phyloP scores from a whole-genome alignment of 2,888 invertebrate genomes.

The Deilephila elpenor region DNA sequence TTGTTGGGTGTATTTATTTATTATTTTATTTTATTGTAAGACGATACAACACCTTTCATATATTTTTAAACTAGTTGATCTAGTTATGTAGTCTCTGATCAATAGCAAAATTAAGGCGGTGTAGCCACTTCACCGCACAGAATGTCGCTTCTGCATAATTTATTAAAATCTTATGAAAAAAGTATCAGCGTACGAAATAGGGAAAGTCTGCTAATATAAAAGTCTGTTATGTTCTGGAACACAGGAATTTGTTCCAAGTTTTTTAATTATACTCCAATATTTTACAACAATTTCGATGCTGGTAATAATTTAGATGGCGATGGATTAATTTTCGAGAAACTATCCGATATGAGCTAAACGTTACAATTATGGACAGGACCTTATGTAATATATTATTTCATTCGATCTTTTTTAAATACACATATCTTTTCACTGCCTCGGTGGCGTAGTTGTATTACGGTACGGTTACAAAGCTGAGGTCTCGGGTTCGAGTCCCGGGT shows the following conservation, averaged over 20 bases:
- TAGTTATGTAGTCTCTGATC: neutral
- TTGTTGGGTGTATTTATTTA: no score
- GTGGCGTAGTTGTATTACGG: no score
- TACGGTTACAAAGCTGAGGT: no score
- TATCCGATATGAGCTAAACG: no score
- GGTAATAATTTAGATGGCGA: neutral
- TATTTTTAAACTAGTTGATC: neutral
- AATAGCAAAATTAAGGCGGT: constrained; percentile 46
- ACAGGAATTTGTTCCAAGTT: constrained; percentile 60
- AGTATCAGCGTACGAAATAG: constrained; percentile 71
- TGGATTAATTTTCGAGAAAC: neutral
- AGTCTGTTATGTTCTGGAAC: constrained; percentile 61
- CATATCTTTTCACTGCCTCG: no score
- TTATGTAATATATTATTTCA: no score
- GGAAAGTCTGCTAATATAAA: constrained; percentile 55
- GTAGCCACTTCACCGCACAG: constrained; percentile 55
- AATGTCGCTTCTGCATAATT: constrained; percentile 68
- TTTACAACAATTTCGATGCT: neutral
- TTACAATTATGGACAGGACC: no score
- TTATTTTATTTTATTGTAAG: no score
- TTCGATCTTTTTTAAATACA: no score
- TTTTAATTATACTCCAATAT: constrained; percentile 32
- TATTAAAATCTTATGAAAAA: constrained; percentile 78
- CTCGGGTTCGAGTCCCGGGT: no score
- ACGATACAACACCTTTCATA: no score